phyloP scores from a whole-genome alignment of 2,113 vertebrate genomes.

The Eidolon helvum region DNA sequence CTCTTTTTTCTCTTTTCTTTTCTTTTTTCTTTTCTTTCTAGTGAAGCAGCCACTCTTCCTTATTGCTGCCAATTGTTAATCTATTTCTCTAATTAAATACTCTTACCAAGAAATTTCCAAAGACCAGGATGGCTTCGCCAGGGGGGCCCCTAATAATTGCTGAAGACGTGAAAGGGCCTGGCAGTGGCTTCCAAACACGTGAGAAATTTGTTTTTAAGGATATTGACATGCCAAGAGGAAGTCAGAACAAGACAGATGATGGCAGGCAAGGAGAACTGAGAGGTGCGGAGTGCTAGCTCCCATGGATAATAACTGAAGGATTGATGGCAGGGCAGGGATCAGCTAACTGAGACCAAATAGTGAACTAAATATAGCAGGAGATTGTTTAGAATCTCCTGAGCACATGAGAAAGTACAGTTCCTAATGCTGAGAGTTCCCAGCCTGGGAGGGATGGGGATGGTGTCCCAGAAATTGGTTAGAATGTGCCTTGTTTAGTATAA shows the following conservation, averaged over 20 bases:
- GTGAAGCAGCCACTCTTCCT: not conserved
- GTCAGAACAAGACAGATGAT: not conserved
- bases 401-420: not conserved
- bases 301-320: not conserved
- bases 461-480: not conserved
- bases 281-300: not conserved
- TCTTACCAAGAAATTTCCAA: not conserved
- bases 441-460: not conserved
- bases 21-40: not conserved
- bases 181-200: not conserved
- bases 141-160: not conserved
- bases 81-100: constrained; percentile 9
- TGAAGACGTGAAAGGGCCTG: not conserved
- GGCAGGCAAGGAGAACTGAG: not conserved
- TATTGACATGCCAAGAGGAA: not conserved
- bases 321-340: not conserved
- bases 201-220: constrained; percentile 23
- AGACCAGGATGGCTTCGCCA: not conserved
- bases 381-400: not conserved
- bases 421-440: not conserved
- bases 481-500: not conserved
- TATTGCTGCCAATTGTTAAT: not conserved
- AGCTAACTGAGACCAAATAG: not conserved
- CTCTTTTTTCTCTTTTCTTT: no score
- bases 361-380: no score